These are phyloP conservation scores for Hyla sarda DNA, from an alignment of 2,113 vertebrate species.

Conservation along the genomic window DNA sequence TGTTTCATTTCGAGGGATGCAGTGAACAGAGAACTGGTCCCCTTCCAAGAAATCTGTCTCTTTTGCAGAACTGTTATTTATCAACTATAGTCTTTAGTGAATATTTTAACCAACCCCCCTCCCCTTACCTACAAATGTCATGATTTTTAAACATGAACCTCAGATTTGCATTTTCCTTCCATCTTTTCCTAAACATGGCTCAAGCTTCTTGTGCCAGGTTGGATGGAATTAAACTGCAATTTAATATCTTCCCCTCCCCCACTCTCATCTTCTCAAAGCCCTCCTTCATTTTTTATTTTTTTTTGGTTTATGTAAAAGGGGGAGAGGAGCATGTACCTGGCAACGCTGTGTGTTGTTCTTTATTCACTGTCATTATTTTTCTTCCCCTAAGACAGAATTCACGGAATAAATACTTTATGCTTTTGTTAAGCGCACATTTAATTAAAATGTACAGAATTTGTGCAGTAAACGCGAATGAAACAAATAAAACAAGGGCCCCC, in stretches of 20 bases:
- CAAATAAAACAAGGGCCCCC: constrained; percentile 85
- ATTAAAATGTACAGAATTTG: constrained; percentile 88
- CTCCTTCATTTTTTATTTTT: constrained; percentile 41
- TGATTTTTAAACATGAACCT: constrained; percentile 70
- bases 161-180: constrained; percentile 68
- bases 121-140: constrained; percentile 64
- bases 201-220: constrained; percentile 68
- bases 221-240: constrained; percentile 58
- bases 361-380: constrained; percentile 70
- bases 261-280: constrained; percentile 17
- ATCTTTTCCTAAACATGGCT: constrained; percentile 67
- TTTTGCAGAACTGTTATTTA: constrained; percentile 72
- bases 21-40: constrained; percentile 72
- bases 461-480: constrained; percentile 83
- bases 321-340: constrained; percentile 63
- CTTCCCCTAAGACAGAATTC: constrained; percentile 62
- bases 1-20: constrained; percentile 75
- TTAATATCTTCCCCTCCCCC: constrained; percentile 29
- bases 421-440: constrained; percentile 88
- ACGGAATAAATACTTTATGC: constrained; percentile 80
- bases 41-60: constrained; percentile 72
- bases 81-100: constrained; percentile 66
- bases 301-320: constrained; percentile 51
- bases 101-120: constrained; percentile 63
- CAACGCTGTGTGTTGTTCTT: constrained; percentile 65